A percentile compares a stretch with the other conserved stretches of the same genome.
Evolutionary conservation across 2,113 vertebrate genomes (phyloP).

Genomic region (Perca schrenkii): DNA sequence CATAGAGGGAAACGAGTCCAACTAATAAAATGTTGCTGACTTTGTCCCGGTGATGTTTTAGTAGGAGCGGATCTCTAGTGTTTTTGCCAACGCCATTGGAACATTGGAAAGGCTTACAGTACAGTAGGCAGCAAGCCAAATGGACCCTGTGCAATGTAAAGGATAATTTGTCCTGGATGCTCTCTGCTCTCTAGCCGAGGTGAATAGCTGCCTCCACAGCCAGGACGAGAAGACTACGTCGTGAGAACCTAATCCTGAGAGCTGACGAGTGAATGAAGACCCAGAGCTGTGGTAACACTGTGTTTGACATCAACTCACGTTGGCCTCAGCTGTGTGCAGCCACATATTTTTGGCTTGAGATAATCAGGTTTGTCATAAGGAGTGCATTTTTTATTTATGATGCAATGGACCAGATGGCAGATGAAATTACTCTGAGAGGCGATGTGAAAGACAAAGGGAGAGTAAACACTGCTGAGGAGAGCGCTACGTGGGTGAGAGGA

Average conservation of each 20-base stretch:
- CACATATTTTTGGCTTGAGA: constrained; percentile 49
- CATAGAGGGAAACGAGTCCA: constrained; percentile 47
- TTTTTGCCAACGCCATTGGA: constrained; percentile 77
- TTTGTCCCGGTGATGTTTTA: constrained; percentile 60
- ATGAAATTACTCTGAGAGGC: constrained; percentile 69
- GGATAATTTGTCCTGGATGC: constrained; percentile 61
- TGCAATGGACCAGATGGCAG: constrained; percentile 80
- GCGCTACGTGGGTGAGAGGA: constrained; percentile 63
- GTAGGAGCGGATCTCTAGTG: constrained; percentile 57
- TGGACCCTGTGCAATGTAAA: constrained; percentile 70
- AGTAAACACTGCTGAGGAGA: constrained; percentile 57
- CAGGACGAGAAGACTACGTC: constrained; percentile 25
- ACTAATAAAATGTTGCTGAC: constrained; percentile 73
- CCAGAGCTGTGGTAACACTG: constrained; percentile 29
- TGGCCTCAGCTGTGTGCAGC: constrained; percentile 36
- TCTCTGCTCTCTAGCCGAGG: constrained; percentile 43
- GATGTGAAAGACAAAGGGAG: constrained; percentile 69
- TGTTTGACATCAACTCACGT: constrained; percentile 33
- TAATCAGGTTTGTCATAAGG: constrained; percentile 63
- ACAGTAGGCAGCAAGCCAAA: constrained; percentile 79
- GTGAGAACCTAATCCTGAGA: constrained; percentile 32
- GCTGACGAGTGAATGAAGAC: constrained; percentile 39
- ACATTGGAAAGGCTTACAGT: constrained; percentile 67
- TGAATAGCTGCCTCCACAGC: constrained; percentile 61
- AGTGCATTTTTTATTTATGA: constrained; percentile 67